A percentile compares a stretch with the other conserved stretches of the same genome.
Conservation (phyloP, 1,140 invertebrate species). For the Drosophila watanabei region DNA sequence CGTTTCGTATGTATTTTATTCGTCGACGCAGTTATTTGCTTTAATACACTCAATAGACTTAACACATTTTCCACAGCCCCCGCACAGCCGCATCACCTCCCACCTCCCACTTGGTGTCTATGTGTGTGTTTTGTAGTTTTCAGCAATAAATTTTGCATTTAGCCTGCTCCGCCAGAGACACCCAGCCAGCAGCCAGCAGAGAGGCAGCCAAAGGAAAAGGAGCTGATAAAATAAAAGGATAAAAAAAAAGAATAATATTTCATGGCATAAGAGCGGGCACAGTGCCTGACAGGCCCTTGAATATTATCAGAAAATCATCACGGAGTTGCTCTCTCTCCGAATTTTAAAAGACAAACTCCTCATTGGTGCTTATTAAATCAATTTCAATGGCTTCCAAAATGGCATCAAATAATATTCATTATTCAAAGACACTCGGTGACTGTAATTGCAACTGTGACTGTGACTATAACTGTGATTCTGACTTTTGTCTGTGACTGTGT, state of each 20-base stretch:
- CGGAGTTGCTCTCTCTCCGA: neutral
- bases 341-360: neutral
- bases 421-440: conserved; percentile 10
- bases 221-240: conserved; percentile 31
- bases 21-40: conserved; percentile 81
- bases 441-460: conserved; percentile 21
- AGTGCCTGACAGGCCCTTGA: conserved; percentile 9
- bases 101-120: conserved; percentile 15
- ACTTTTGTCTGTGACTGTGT: conserved; percentile 54
- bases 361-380: neutral
- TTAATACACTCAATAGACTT: conserved; percentile 84
- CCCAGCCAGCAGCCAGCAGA: neutral
- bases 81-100: neutral
- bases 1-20: conserved; percentile 72
- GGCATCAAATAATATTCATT: neutral
- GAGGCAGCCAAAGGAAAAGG: conserved; percentile 11
- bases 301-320: neutral
- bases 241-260: conserved; percentile 34
- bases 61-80: conserved; percentile 79
- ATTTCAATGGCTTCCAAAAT: neutral
- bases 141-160: conserved; percentile 83
- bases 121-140: conserved; percentile 72
- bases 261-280: conserved; percentile 29
- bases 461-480: conserved; percentile 38
- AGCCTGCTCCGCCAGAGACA: conserved; percentile 68